These are phyloP conservation scores for Tetropium fuscum DNA, from an alignment of 2,888 invertebrate genomes.

Conservation along the genomic window DNA sequence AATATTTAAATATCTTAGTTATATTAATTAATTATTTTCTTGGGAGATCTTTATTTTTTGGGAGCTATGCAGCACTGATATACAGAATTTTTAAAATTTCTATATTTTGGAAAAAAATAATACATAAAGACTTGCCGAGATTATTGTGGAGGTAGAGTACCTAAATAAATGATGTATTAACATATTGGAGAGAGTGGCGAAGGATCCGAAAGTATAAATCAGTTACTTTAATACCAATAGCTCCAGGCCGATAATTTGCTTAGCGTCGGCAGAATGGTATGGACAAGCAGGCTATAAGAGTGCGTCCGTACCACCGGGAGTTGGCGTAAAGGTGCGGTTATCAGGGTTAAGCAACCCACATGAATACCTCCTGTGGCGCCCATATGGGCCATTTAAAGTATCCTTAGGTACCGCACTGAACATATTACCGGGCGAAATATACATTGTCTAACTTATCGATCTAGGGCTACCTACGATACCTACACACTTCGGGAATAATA, in stretches of 20 bases:
- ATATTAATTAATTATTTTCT: too few relatives aligned
- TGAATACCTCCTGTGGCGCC: slow-evolving; percentile 52
- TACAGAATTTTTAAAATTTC: too few relatives aligned
- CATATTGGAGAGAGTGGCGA: too few relatives aligned
- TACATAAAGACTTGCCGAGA: too few relatives aligned
- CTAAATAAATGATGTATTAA: too few relatives aligned
- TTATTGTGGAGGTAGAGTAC: too few relatives aligned
- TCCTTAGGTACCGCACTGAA: slow-evolving; percentile 24
- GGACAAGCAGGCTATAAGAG: slow-evolving; percentile 50
- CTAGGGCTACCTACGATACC: slow-evolving; percentile 22
- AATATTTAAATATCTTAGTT: too few relatives aligned
- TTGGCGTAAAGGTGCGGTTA: slow-evolving; percentile 60
- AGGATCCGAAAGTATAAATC: too few relatives aligned
- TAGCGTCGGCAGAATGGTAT: slow-evolving; percentile 40
- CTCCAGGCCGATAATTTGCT: slow-evolving; percentile 36
- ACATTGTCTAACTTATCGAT: slow-evolving; percentile 8
- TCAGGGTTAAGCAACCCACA: slow-evolving; percentile 57
- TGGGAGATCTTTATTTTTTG: too few relatives aligned
- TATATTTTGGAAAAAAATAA: too few relatives aligned
- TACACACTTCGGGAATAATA: slow-evolving; percentile 7
- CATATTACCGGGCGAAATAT: slow-evolving; percentile 12
- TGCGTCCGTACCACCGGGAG: slow-evolving; percentile 54
- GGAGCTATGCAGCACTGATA: too few relatives aligned
- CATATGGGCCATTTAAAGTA: slow-evolving; percentile 36
- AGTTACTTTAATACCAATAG: slow-evolving; percentile 18